Evolutionary conservation across 2,113 vertebrate genomes (phyloP).

Genomic region (Patagioenas fasciata): DNA sequence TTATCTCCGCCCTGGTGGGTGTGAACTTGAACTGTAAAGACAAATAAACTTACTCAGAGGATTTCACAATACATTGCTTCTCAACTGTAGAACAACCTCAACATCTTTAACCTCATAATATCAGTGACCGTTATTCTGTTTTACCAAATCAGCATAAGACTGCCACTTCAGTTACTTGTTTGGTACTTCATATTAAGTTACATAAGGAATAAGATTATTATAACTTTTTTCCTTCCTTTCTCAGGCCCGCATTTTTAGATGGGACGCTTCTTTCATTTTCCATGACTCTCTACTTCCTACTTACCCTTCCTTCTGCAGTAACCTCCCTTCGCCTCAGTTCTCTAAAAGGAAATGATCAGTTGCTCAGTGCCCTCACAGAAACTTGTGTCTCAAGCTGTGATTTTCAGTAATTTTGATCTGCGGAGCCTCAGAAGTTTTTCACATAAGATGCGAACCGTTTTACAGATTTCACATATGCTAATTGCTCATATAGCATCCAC

Average conservation of each 20-base stretch:
- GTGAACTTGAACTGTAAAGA: fast-evolving
- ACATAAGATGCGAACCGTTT: fast-evolving
- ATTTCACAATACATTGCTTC: fast-evolving
- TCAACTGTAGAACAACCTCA: background rate
- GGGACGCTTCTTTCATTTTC: background rate
- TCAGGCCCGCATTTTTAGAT: fast-evolving
- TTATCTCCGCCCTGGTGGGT: too few relatives aligned
- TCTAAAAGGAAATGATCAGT: background rate
- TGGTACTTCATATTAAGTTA: fast-evolving
- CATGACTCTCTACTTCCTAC: background rate
- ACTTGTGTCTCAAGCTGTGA: background rate
- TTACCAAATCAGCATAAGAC: background rate
- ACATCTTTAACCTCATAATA: fast-evolving
- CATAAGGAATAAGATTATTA: fast-evolving
- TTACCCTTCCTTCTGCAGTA: background rate
- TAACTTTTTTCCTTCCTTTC: fast-evolving
- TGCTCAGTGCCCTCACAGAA: background rate
- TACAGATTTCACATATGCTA: fast-evolving
- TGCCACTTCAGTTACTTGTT: background rate
- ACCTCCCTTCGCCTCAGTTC: background rate
- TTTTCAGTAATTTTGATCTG: fast-evolving
- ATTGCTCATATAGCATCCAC: background rate
- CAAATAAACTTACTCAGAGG: fast-evolving
- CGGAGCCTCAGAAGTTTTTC: background rate
- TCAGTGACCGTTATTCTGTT: fast-evolving